Evolutionary conservation across 2,888 invertebrate species (phyloP).

Genomic region (Drosophila dives): DNA sequence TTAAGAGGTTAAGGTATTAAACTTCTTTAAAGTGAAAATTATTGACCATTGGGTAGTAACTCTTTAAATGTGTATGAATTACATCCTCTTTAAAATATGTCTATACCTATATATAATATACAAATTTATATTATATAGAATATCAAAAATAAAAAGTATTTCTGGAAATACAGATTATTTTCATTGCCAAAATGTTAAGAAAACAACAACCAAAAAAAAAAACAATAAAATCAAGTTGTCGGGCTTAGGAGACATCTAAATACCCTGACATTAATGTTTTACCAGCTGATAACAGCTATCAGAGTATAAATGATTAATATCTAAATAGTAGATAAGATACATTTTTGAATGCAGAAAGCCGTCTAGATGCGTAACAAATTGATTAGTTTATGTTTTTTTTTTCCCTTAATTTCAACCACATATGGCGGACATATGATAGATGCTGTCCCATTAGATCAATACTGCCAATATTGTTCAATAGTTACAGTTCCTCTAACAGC

Average conservation of each 20-base stretch:
- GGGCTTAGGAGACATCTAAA: background rate
- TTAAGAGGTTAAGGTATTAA: background rate
- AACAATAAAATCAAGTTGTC: background rate
- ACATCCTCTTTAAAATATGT: background rate
- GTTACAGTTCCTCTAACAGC: slow-evolving; percentile 1
- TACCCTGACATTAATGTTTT: background rate
- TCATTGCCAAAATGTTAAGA: background rate
- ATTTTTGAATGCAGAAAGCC: background rate
- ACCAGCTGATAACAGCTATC: background rate
- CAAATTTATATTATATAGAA: too few relatives aligned
- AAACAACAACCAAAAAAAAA: too few relatives aligned
- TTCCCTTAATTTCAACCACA: background rate
- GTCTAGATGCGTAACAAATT: background rate
- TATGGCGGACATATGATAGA: background rate
- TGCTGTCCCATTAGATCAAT: background rate
- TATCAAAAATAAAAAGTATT: background rate
- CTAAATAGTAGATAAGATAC: too few relatives aligned
- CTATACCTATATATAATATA: background rate
- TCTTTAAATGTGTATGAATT: background rate
- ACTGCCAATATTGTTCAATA: background rate
- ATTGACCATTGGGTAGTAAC: background rate
- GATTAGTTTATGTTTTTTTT: background rate
- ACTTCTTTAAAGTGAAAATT: background rate
- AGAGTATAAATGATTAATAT: background rate
- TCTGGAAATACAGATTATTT: background rate